Conservation (phyloP, 2,113 vertebrate species). For the Ifrita kowaldi region DNA sequence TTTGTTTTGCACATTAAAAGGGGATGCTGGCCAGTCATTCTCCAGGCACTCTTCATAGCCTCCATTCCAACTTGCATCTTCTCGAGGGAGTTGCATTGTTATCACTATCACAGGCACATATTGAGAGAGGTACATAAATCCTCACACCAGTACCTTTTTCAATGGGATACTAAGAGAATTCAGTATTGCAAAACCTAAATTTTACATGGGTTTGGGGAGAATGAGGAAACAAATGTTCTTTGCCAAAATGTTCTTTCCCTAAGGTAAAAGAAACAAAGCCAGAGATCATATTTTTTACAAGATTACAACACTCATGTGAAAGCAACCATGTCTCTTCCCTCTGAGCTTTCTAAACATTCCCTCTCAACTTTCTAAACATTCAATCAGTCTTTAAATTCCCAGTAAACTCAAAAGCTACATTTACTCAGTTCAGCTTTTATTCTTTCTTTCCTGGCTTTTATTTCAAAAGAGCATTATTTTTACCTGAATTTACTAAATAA, state of each 20-base stretch:
- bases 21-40: not conserved
- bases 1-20: not conserved
- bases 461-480: conserved; percentile 11
- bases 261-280: not conserved
- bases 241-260: not conserved
- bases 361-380: conserved; percentile 4
- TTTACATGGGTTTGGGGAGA: not conserved
- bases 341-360: not conserved
- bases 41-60: not conserved
- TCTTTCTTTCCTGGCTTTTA: not conserved
- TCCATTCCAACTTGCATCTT: not conserved
- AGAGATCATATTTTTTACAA: not conserved
- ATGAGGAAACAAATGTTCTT: not conserved
- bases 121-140: not conserved
- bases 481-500: conserved; percentile 10
- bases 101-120: not conserved
- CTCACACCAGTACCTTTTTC: not conserved
- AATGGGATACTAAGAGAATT: not conserved
- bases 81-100: not conserved
- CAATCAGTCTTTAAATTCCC: not conserved
- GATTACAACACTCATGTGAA: not conserved
- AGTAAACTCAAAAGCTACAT: conserved; percentile 39
- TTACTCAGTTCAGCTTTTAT: conserved; percentile 7
- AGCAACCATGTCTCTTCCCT: conserved; percentile 27
- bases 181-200: not conserved